Evolutionary conservation across 2,797 vertebrate species (phyloP).

Genomic region (Neosalanx taihuensis): DNA sequence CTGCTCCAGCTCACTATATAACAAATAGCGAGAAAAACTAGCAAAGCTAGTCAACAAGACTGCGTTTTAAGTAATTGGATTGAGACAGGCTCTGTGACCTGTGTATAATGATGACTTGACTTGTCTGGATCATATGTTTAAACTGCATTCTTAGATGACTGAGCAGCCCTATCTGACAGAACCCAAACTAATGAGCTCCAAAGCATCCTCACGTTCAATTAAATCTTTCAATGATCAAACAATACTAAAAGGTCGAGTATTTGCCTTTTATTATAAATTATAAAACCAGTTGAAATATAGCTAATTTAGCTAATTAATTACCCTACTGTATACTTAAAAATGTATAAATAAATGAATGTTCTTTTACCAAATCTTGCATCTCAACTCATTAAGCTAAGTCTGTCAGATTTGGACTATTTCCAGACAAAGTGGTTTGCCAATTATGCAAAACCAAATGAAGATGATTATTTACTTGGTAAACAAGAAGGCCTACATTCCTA

Average conservation of each 20-base stretch:
- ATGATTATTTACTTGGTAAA: conserved; percentile 23
- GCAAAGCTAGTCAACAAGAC: conserved; percentile 41
- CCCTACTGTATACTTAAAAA: too few species aligned
- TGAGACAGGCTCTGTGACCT: conserved; percentile 48
- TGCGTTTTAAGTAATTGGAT: conserved; percentile 55
- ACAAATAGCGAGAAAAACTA: conserved; percentile 46
- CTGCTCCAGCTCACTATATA: conserved; percentile 38
- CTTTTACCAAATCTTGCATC: background rate
- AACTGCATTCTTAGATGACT: background rate
- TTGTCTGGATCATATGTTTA: conserved; percentile 19
- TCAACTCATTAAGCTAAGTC: conserved; percentile 3
- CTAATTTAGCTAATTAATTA: too few species aligned
- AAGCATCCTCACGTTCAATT: too few species aligned
- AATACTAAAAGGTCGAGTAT: too few species aligned
- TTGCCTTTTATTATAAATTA: too few species aligned
- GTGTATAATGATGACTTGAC: conserved; percentile 13
- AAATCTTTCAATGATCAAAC: too few species aligned
- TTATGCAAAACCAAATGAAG: conserved; percentile 18
- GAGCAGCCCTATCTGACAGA: background rate
- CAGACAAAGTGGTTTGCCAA: conserved; percentile 13
- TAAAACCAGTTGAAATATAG: too few species aligned
- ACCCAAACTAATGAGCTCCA: too few species aligned
- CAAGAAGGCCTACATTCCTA: background rate
- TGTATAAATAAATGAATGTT: too few species aligned
- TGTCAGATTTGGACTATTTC: background rate